Evolutionary conservation across 1,140 invertebrate species (phyloP).

Genomic region (Drosophila fuyamai): DNA sequence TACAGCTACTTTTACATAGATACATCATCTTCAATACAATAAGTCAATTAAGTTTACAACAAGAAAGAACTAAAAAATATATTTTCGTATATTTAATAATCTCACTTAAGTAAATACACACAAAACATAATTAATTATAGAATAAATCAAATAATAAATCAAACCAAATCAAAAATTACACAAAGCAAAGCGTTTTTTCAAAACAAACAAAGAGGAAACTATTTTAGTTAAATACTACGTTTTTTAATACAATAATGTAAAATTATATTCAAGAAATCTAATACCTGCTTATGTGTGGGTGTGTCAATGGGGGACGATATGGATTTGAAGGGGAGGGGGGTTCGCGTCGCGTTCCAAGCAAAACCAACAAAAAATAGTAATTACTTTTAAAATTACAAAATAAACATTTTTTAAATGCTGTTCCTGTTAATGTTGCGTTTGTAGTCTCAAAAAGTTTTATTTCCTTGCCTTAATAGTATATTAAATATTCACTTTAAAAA

Average conservation of each 20-base stretch:
- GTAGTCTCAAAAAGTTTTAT: constrained; percentile 79
- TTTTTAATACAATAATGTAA: constrained; percentile 50
- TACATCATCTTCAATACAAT: constrained; percentile 57
- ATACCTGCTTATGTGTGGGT: constrained; percentile 53
- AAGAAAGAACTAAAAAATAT: constrained; percentile 65
- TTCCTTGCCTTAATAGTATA: constrained; percentile 41
- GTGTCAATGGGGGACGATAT: constrained; percentile 22
- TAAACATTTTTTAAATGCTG: constrained; percentile 82
- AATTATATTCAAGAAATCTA: constrained; percentile 63
- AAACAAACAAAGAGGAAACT: constrained; percentile 59
- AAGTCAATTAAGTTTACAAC: constrained; percentile 69
- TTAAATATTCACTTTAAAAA: constrained; percentile 29
- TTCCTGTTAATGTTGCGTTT: constrained; percentile 83
- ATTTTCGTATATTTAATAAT: constrained; percentile 64
- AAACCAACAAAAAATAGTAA: constrained; percentile 51
- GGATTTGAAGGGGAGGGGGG: neutral
- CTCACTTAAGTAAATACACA: constrained; percentile 74
- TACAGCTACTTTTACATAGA: constrained; percentile 62
- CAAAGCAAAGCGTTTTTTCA: constrained; percentile 63
- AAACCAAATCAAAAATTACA: constrained; percentile 48
- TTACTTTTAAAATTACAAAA: constrained; percentile 68
- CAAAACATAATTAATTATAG: constrained; percentile 38
- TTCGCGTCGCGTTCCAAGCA: constrained; percentile 41
- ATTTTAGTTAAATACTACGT: constrained; percentile 52
- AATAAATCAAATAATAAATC: constrained; percentile 25